These are phyloP conservation scores for Microtus ochrogaster DNA, from an alignment of 2,113 vertebrate species.

Conservation along the genomic window DNA sequence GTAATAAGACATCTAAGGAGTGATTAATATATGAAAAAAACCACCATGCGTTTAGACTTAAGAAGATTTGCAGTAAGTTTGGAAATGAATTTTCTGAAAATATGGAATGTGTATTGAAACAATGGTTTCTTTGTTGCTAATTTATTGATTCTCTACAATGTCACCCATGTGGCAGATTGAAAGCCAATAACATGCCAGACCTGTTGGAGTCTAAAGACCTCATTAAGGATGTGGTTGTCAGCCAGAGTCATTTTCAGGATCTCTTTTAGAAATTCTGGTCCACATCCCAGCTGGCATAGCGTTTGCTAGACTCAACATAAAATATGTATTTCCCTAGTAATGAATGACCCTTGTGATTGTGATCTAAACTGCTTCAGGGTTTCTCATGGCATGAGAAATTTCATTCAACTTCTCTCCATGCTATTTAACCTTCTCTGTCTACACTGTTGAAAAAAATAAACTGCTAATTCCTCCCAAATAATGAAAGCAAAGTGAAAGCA, in stretches of 20 bases:
- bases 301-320: not conserved
- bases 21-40: not conserved
- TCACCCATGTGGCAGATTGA: not conserved
- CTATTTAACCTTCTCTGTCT: not conserved
- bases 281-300: not conserved
- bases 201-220: not conserved
- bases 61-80: not conserved
- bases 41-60: not conserved
- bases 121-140: not conserved
- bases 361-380: not conserved
- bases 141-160: not conserved
- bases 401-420: not conserved
- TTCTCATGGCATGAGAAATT: not conserved
- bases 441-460: not conserved
- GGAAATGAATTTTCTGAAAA: not conserved
- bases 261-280: not conserved
- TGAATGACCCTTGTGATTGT: not conserved
- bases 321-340: conserved; percentile 10
- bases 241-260: not conserved
- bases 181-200: not conserved
- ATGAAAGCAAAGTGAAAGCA: not conserved
- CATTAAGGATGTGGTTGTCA: not conserved
- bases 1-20: not conserved
- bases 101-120: not conserved
- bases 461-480: not conserved